Conservation (phyloP, 2,888 invertebrate genomes). For the Synanthedon andrenaeformis region DNA sequence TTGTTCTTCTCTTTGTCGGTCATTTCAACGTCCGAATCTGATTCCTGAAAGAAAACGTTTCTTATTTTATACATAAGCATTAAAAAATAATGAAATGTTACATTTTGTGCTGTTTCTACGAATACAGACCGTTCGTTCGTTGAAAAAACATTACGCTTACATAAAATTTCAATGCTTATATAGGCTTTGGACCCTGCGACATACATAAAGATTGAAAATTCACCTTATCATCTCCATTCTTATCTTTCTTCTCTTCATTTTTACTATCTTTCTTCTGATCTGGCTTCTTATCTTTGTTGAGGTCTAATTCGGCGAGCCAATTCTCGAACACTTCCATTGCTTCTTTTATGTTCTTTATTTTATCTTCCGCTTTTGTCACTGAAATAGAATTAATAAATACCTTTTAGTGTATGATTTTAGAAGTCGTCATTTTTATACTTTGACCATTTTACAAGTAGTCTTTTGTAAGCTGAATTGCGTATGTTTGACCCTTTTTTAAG, state of each 20-base stretch:
- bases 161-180: too few species aligned
- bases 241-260: constrained; percentile 24
- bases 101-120: too few species aligned
- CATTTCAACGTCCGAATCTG: constrained; percentile 51
- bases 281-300: constrained; percentile 37
- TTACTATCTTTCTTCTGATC: constrained; percentile 23
- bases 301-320: constrained; percentile 71
- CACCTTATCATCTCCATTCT: constrained; percentile 10
- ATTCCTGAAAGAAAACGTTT: constrained; percentile 47
- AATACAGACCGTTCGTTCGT: too few species aligned
- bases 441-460: too few species aligned
- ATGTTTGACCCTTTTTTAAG: too few species aligned
- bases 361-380: constrained; percentile 79
- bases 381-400: constrained; percentile 12
- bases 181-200: too few species aligned
- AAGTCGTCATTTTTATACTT: too few species aligned
- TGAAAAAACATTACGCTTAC: too few species aligned
- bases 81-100: too few species aligned
- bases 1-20: constrained; percentile 47
- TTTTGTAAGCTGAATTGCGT: too few species aligned
- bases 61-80: too few species aligned
- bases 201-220: constrained; percentile 9
- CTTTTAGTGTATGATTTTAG: too few species aligned
- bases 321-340: constrained; percentile 77
- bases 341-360: constrained; percentile 76